phyloP scores from a whole-genome alignment of 2,888 invertebrate genomes.

The Agrochola macilenta region DNA sequence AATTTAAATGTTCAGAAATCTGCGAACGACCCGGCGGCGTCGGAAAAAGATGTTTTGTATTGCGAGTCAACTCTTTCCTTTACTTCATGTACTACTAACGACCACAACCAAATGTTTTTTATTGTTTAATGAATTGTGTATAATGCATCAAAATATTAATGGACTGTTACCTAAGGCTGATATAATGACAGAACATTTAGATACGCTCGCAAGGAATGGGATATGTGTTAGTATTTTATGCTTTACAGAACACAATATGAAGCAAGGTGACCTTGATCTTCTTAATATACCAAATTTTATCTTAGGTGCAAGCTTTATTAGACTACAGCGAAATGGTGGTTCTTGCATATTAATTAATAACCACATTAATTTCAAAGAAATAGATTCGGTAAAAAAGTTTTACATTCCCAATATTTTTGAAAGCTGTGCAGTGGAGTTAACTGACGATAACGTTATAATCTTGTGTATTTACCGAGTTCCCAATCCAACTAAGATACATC shows the following conservation, averaged over 20 bases:
- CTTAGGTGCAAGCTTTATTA: too few relatives aligned
- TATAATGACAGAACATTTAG: constrained; percentile 10
- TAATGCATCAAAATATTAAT: constrained; percentile 12
- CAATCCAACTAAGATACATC: too few relatives aligned
- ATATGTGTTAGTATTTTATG: not conserved
- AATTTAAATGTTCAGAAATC: too few relatives aligned
- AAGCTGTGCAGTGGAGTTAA: constrained; percentile 6
- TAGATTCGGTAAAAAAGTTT: not conserved
- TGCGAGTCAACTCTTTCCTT: not conserved
- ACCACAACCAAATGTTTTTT: not conserved
- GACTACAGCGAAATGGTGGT: too few relatives aligned
- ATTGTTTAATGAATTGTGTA: not conserved
- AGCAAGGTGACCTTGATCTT: too few relatives aligned
- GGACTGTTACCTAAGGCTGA: constrained; percentile 1
- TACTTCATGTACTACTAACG: not conserved
- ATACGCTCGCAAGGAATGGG: constrained; percentile 4
- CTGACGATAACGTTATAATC: constrained; percentile 9
- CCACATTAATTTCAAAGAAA: too few relatives aligned
- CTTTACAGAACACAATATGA: too few relatives aligned
- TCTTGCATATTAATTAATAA: too few relatives aligned
- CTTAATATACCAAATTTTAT: too few relatives aligned
- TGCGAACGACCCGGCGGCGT: too few relatives aligned
- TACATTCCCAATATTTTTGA: not conserved
- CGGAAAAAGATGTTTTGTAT: too few relatives aligned
- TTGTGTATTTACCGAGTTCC: constrained; percentile 10